Evolutionary conservation across 2,888 invertebrate species (phyloP), one percentile per base, ranked within the genome.

Genomic region (Gibbula magus): DNA sequence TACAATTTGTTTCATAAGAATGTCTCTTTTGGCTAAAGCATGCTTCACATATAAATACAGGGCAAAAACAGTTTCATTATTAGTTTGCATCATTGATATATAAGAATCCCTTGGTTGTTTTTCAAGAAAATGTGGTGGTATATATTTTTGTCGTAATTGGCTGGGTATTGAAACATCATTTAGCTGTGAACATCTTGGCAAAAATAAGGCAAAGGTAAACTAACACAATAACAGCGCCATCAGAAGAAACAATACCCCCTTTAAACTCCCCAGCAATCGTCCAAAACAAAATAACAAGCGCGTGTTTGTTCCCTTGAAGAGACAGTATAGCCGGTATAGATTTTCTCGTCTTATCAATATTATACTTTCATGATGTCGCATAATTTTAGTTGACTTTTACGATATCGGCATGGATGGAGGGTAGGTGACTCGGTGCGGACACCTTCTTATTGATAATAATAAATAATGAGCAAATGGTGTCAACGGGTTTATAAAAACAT

Each of bases 401-500:
- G 35, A 35, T 70, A 32, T 32, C 70, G 32, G 35, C 3, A 32
- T 20, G 35, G 45, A 45, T 4, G 45, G 10, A 45, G 8, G 1
- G 25, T 5, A n/a, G 70, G 70, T 70, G 70, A 70, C 20, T 20
- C 35, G 35, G 70, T 70, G n/a, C 70, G 18, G 2, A 35, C 8
- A 32, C 35, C 39, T 20, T 70, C 18, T 35, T 35, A 70, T 70
- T 70, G 70, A 70, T 70, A 16, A 70, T 18, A 39, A 70, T 35
- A 29, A 25, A 61, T 61, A 61, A 61, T 29, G 61, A 61, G 29
- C 29, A 70, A 18, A 20, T 18, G 35, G 70, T 70, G 70, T 70
- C 70, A 70, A 70, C 70, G 32, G 70, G 70, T 70, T 70, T 70
- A 32, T 70, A 70, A 70, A 70, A 70, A 70, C 70, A 70, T 70